Evolutionary conservation across 2,797 vertebrate species (phyloP).

Genomic region (Kryptolebias ocellatus): DNA sequence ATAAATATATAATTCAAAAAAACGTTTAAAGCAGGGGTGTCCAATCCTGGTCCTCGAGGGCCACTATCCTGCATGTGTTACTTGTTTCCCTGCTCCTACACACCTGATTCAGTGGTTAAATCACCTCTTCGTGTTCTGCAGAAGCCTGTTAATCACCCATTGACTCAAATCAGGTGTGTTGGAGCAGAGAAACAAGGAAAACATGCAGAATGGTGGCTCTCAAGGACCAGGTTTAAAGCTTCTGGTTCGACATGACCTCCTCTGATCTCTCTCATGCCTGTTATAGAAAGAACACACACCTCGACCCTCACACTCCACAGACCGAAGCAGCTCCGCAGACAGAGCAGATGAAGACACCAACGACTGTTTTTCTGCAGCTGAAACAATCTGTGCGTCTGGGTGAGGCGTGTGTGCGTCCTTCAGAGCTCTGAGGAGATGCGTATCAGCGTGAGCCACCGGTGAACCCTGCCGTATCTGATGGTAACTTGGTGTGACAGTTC

Average conservation of each 20-base stretch:
- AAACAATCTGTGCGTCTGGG: neutral
- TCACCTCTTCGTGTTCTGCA: no score
- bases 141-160: no score
- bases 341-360: slow-evolving; percentile 19
- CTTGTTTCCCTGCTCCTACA: no score
- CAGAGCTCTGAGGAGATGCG: slow-evolving; percentile 21
- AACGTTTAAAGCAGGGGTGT: no score
- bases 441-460: slow-evolving; percentile 4
- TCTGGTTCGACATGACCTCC: slow-evolving; percentile 24
- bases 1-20: no score
- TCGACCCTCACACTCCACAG: slow-evolving; percentile 9
- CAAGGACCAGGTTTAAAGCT: slow-evolving; percentile 4
- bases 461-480: slow-evolving; percentile 50
- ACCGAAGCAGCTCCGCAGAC: slow-evolving; percentile 48
- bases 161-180: no score
- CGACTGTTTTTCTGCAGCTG: neutral
- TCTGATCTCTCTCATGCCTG: slow-evolving; percentile 26
- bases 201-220: no score
- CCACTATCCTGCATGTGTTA: no score
- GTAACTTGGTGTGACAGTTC: slow-evolving; percentile 76
- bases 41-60: no score
- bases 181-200: no score
- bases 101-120: no score
- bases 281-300: slow-evolving; percentile 51
- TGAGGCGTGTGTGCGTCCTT: slow-evolving; percentile 2